These are phyloP conservation scores for Calypte anna DNA, from an alignment of 2,113 vertebrate species.

Conservation along the genomic window DNA sequence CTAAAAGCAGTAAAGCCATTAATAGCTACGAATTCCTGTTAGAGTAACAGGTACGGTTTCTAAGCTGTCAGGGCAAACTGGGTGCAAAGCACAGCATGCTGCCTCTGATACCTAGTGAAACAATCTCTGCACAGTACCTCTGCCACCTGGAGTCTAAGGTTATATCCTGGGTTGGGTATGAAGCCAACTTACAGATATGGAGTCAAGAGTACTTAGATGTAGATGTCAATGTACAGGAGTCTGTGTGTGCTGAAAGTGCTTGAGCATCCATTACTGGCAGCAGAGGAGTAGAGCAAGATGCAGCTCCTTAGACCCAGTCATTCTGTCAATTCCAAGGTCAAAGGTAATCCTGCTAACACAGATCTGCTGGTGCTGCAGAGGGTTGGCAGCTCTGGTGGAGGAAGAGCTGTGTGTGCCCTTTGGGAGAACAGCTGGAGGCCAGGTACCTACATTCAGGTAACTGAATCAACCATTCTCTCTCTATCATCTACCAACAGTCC, in stretches of 20 bases:
- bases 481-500: too few relatives aligned
- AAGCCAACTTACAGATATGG: not conserved
- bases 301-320: not conserved
- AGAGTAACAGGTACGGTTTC: not conserved
- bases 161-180: not conserved
- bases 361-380: not conserved
- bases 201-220: not conserved
- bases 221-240: not conserved
- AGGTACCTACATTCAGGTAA: not conserved
- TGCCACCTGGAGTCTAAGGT: not conserved
- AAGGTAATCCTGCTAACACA: fast-evolving
- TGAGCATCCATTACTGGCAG: not conserved
- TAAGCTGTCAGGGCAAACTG: not conserved
- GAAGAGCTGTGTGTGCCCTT: not conserved
- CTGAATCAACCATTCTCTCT: not conserved
- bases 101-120: not conserved
- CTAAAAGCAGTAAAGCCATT: not conserved
- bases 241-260: not conserved
- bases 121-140: not conserved
- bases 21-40: not conserved
- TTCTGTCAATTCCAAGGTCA: not conserved
- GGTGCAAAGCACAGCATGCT: not conserved
- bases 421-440: not conserved
- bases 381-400: not conserved
- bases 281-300: not conserved